phyloP scores from a whole-genome alignment of 2,888 invertebrate species.

The Microplitis manilae region DNA sequence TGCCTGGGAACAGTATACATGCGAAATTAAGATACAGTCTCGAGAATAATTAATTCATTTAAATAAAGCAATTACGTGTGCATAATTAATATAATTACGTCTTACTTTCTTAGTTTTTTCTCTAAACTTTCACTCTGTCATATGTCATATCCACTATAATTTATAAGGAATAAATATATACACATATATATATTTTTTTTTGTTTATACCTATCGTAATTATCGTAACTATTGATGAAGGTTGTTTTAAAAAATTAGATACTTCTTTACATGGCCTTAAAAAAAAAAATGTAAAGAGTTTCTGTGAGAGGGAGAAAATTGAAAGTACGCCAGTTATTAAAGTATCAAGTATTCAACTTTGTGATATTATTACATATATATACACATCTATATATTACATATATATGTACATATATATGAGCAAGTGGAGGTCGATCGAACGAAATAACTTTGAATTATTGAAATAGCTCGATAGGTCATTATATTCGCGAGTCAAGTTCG shows the following conservation, averaged over 20 bases:
- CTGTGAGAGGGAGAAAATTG: not conserved
- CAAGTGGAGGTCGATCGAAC: slow-evolving; percentile 46
- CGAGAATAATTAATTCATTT: too few species aligned
- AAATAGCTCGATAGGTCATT: slow-evolving; percentile 47
- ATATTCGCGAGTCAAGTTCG: slow-evolving; percentile 34
- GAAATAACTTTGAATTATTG: slow-evolving; percentile 49
- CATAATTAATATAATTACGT: too few species aligned
- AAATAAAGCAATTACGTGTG: too few species aligned
- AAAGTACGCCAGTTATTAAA: slow-evolving; percentile 6
- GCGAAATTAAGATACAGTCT: too few species aligned
- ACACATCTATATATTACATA: not conserved
- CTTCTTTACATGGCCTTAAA: not conserved
- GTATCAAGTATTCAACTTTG: not conserved
- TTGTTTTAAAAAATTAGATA: not conserved
- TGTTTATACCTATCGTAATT: not conserved
- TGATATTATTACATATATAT: not conserved
- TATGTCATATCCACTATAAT: not conserved
- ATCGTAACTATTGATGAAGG: not conserved
- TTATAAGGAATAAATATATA: not conserved
- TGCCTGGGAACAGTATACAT: too few species aligned
- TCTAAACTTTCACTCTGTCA: too few species aligned
- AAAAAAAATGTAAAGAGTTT: not conserved
- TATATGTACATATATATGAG: not conserved
- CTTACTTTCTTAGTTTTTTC: too few species aligned
- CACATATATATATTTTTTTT: not conserved